Conservation (phyloP, 2,113 vertebrate species). For the Otus sunia region DNA sequence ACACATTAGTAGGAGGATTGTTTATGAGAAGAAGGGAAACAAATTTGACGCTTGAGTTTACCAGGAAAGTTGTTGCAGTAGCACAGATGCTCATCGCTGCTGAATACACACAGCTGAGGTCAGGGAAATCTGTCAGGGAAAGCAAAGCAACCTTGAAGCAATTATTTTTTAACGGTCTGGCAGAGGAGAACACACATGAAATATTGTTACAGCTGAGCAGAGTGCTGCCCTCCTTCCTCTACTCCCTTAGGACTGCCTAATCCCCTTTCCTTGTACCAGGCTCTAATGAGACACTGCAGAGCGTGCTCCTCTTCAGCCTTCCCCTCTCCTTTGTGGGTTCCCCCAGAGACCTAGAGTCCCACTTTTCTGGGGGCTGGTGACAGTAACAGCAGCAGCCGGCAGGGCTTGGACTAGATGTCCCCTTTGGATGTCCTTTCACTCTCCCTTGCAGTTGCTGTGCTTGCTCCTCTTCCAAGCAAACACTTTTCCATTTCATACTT, state of each 20-base stretch:
- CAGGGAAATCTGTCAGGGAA: conserved; percentile 20
- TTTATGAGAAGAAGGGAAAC: conserved; percentile 46
- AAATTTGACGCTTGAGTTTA: conserved; percentile 49
- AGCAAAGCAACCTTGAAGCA: background rate
- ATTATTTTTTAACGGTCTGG: background rate
- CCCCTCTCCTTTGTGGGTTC: background rate
- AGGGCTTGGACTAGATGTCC: background rate
- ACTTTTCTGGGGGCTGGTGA: background rate
- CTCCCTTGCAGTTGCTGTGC: background rate
- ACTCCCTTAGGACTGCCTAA: background rate
- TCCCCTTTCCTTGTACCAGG: background rate
- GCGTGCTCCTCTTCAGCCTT: background rate
- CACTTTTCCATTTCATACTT: background rate
- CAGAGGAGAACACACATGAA: background rate
- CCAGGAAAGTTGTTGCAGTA: background rate
- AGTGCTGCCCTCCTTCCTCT: background rate
- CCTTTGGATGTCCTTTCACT: background rate
- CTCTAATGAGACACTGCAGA: background rate
- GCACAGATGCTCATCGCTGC: conserved; percentile 7
- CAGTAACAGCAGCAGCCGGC: background rate
- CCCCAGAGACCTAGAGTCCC: background rate
- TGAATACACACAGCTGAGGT: background rate
- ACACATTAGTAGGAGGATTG: conserved; percentile 33
- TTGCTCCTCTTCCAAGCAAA: background rate
- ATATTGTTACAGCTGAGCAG: background rate